Base-by-base conservation (phyloP, 1,140 invertebrate genomes). In the Drosophila bocqueti region DNA sequence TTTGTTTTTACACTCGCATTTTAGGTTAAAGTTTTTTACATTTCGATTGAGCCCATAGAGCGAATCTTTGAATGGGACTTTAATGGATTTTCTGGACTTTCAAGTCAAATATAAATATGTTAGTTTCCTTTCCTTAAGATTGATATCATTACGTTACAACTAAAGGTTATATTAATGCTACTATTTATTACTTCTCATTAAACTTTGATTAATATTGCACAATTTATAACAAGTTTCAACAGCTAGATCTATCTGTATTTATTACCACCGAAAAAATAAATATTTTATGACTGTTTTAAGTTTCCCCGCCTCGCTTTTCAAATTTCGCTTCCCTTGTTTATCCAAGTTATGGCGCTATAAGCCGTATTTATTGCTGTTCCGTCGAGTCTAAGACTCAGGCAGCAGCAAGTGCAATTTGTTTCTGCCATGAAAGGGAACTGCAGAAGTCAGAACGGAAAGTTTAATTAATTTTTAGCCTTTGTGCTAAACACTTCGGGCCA, bases 391-490 rank as follows among this genome's bases (percentile, higher is more conserved):
- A 76, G 62, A 65, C 34, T 38, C 29, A 16, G 38, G 49, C 63
- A 36, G 64, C 72, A 24, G 31, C n/a, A 67, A 75, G 55, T 66
- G 49, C 60, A 62, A 66, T 73, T 76, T 63, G 45, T 74, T 67
- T 60, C 43, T 62, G 72, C 58, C 50, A 26, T n/a, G 52, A n/a
- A 64, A 64, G 49, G 43, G 21, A 62, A 66, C 50, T 68, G 69
- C 40, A 76, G 76, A 60, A 65, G 76, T 76, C 63, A 76, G 65
- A 58, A 65, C 21, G 36, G 49, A 29, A 81, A 90, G 76, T 85
- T 89, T 90, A 90, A 90, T 89, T 89, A 85, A 89, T 90, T 76
- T 85, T 82, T 71, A 81, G 82, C 78, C 67, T 82, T 81, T 81
- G 63, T 50, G 67, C 71, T 76, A 79, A 90, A 76, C 78, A 89